Percentiles rank a stretch among this genome's conserved stretches.
phyloP scores from a whole-genome alignment of 2,888 invertebrate genomes.

The Spilosoma lubricipeda region DNA sequence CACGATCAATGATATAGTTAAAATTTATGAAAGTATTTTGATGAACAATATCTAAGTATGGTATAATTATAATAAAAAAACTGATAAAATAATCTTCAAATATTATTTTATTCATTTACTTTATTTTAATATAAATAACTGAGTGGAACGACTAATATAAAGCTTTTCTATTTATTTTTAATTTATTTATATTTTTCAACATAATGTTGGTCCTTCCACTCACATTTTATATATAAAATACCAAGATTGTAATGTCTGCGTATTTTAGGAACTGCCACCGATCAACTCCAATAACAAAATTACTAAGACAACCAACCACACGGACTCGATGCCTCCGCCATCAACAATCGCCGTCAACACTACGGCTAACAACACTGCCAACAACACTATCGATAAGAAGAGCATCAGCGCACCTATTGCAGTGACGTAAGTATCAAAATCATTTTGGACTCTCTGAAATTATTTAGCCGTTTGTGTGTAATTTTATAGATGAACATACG shows the following conservation, averaged over 20 bases:
- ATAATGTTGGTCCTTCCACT: conserved; percentile 4
- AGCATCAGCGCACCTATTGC: conserved; percentile 83
- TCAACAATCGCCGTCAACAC: conserved; percentile 61
- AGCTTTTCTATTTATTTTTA: not conserved
- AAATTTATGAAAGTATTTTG: conserved; percentile 31
- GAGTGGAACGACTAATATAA: conserved; percentile 26
- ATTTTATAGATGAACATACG: not conserved
- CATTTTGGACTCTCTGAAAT: not conserved
- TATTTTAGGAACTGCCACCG: conserved; percentile 79
- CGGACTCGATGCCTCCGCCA: conserved; percentile 59
- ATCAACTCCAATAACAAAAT: conserved; percentile 76
- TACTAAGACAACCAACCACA: conserved; percentile 64
- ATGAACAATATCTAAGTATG: conserved; percentile 36
- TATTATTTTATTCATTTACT: conserved; percentile 23
- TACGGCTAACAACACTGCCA: conserved; percentile 60
- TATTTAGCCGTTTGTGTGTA: not conserved
- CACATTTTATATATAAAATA: conserved; percentile 8
- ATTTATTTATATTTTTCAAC: not conserved
- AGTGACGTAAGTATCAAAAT: conserved; percentile 74
- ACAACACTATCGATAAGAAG: conserved; percentile 82
- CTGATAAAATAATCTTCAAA: conserved; percentile 39
- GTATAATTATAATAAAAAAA: conserved; percentile 18
- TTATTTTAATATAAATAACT: not conserved
- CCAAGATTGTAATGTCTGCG: conserved; percentile 12
- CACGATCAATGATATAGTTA: conserved; percentile 30